Evolutionary conservation across 2,888 invertebrate genomes (phyloP).

Genomic region (Tortricodes alternella): DNA sequence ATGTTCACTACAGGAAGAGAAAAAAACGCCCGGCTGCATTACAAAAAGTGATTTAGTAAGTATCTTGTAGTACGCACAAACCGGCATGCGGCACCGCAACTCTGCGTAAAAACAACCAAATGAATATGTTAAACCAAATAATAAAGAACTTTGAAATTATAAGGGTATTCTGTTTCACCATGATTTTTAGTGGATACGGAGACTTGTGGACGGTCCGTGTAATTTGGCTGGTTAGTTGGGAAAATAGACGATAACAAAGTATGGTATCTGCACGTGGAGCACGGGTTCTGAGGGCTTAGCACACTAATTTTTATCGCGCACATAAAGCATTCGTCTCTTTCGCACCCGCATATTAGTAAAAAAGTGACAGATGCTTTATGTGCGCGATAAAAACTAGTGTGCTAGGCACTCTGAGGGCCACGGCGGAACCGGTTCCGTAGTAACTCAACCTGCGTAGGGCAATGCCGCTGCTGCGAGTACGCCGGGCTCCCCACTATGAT

Average conservation of each 20-base stretch:
- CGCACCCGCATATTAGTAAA: too few species aligned
- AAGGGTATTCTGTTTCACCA: conserved; percentile 6
- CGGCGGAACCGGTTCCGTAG: conserved; percentile 68
- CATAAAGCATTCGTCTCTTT: too few species aligned
- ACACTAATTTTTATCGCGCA: too few species aligned
- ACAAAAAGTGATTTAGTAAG: conserved; percentile 66
- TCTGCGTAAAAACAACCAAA: conserved; percentile 43
- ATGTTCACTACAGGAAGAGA: too few species aligned
- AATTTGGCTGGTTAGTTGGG: conserved; percentile 47
- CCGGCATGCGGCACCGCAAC: conserved; percentile 32
- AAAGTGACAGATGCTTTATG: too few species aligned
- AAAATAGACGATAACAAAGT: conserved; percentile 77
- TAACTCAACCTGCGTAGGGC: conserved; percentile 62
- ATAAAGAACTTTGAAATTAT: conserved; percentile 28
- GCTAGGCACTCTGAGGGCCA: too few species aligned
- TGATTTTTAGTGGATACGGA: neutral
- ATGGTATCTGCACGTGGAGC: conserved; percentile 69
- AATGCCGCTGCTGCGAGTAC: too few species aligned
- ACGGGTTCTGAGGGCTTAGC: conserved; percentile 47
- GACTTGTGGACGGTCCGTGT: neutral
- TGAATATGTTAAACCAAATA: conserved; percentile 38
- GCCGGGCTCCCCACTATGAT: too few species aligned
- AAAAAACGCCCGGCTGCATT: conserved; percentile 36
- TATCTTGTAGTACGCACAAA: conserved; percentile 53
- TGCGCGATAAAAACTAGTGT: too few species aligned